Evolutionary conservation across 2,797 vertebrate species (phyloP).

Genomic region (Myotis daubentonii): DNA sequence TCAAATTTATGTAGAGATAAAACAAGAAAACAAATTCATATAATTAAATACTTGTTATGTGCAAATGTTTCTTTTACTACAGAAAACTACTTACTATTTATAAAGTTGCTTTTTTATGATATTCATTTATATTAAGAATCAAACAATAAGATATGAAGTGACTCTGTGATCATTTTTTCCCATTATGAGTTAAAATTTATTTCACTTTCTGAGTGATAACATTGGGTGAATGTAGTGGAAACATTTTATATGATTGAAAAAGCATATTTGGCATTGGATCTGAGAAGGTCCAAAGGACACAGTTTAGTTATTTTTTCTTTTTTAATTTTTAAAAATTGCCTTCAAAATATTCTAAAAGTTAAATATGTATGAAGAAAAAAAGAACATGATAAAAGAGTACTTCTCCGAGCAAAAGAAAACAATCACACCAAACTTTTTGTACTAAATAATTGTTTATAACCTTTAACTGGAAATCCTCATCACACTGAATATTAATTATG

Average conservation of each 20-base stretch:
- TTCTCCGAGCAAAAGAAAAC: neutral
- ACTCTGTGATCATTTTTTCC: neutral
- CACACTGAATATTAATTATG: neutral
- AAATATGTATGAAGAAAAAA: neutral
- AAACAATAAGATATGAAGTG: neutral
- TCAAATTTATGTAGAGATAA: slow-evolving; percentile 75
- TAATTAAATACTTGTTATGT: too few relatives aligned
- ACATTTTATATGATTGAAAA: neutral
- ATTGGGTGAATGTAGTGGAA: neutral
- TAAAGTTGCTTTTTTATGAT: neutral
- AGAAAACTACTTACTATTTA: neutral
- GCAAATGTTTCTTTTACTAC: neutral
- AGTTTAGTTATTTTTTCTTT: neutral
- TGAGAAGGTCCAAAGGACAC: neutral
- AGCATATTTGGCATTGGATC: neutral
- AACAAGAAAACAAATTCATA: too few relatives aligned
- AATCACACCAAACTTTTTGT: neutral
- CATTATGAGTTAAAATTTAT: neutral
- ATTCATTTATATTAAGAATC: neutral
- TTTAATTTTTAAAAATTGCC: neutral
- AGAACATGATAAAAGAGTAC: neutral
- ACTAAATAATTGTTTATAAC: neutral
- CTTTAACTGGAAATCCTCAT: neutral
- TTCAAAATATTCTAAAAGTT: neutral
- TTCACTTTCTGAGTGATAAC: neutral